Evolutionary conservation across 2,797 vertebrate genomes (phyloP).

Genomic region (Darevskia mixta): DNA sequence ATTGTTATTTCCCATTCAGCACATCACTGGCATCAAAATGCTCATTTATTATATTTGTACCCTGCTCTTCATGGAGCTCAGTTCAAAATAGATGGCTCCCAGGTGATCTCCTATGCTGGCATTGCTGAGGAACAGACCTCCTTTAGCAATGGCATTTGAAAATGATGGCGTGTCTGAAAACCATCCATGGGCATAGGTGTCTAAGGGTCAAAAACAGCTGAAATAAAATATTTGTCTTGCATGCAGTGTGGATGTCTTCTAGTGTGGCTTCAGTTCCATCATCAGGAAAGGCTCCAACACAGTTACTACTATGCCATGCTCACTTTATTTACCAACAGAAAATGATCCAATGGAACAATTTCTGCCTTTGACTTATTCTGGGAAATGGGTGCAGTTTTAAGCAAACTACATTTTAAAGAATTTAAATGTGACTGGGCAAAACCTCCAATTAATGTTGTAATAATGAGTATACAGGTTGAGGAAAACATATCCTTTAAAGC

Average conservation of each 20-base stretch:
- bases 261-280: not conserved
- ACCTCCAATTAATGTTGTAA: slow-evolving; percentile 38
- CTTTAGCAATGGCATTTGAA: not conserved
- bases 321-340: not conserved
- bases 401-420: not conserved
- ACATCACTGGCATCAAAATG: not conserved
- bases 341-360: not conserved
- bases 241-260: not conserved
- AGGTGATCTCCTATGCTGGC: too few relatives aligned
- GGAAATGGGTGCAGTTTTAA: slow-evolving; percentile 11
- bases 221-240: not conserved
- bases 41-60: not conserved
- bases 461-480: slow-evolving; percentile 49
- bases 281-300: not conserved
- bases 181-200: not conserved
- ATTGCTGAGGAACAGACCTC: not conserved
- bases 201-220: not conserved
- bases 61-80: not conserved
- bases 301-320: too few relatives aligned
- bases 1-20: not conserved
- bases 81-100: not conserved
- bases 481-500: slow-evolving; percentile 40
- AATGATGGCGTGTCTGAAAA: not conserved
- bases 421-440: not conserved
- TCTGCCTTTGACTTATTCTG: not conserved